A percentile compares a stretch with the other conserved stretches of the same genome.
These are phyloP conservation scores for Corythucha ciliata DNA, from an alignment of 2,888 invertebrate species.

Conservation along the genomic window DNA sequence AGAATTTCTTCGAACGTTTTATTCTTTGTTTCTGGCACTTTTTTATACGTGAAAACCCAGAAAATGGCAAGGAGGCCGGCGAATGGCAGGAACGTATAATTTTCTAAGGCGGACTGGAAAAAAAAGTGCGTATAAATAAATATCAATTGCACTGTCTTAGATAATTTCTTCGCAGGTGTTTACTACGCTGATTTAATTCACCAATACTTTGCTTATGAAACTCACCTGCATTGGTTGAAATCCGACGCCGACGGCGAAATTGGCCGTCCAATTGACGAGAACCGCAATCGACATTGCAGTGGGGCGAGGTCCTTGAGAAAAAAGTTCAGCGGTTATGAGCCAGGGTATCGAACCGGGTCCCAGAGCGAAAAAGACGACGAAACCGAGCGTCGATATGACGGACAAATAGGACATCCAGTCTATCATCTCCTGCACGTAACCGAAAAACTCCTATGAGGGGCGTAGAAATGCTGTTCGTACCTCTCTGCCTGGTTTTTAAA, in stretches of 20 bases:
- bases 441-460: constrained; percentile 92
- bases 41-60: constrained; percentile 97
- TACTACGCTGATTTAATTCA: background rate
- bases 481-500: constrained; percentile 68
- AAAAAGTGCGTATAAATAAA: constrained; percentile 34
- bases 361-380: constrained; percentile 94
- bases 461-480: constrained; percentile 36
- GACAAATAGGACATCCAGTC: constrained; percentile 96
- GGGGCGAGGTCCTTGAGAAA: constrained; percentile 90
- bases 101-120: constrained; percentile 75
- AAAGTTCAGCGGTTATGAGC: constrained; percentile 96
- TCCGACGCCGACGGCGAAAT: constrained; percentile 90
- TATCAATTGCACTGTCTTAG: background rate
- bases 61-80: constrained; percentile 92
- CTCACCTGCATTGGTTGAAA: constrained; percentile 87
- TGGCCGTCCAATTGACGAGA: constrained; percentile 94
- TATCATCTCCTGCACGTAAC: constrained; percentile 95
- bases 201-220: background rate
- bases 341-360: constrained; percentile 97
- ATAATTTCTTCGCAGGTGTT: background rate
- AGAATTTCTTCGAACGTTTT: constrained; percentile 84
- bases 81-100: constrained; percentile 98
- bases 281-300: constrained; percentile 96
- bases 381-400: constrained; percentile 84
- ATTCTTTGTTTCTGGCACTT: constrained; percentile 83